Conservation (phyloP, 2,113 vertebrate genomes). For the Thamnaconus septentrionalis region DNA sequence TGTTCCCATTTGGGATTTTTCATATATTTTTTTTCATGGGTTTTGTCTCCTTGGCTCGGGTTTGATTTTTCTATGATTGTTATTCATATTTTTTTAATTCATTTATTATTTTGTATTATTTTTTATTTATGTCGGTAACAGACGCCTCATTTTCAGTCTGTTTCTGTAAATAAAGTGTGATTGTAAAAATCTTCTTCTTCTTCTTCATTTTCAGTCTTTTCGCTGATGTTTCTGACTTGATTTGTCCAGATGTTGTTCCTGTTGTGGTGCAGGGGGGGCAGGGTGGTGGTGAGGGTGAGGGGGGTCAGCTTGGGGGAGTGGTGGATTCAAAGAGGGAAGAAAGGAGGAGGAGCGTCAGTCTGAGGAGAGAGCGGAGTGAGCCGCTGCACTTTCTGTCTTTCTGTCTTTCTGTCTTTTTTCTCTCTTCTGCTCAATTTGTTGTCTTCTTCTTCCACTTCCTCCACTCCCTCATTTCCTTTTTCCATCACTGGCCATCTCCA, state of each 20-base stretch:
- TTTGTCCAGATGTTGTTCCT: no score
- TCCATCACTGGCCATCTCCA: slow-evolving; percentile 70
- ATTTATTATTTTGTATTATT: no score
- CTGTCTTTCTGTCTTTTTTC: slow-evolving; percentile 61
- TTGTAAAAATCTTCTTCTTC: no score
- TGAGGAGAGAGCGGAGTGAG: slow-evolving; percentile 5
- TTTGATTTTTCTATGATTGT: no score
- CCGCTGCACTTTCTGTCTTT: slow-evolving; percentile 52
- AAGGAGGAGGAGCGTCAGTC: not conserved
- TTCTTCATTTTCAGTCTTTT: not conserved
- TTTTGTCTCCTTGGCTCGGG: no score
- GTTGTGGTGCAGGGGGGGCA: not conserved
- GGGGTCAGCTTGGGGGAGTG: not conserved
- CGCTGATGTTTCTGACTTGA: no score
- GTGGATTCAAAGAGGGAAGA: slow-evolving; percentile 2
- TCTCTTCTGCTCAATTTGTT: slow-evolving; percentile 66
- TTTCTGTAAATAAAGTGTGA: no score
- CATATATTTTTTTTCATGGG: no score
- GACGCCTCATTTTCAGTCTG: no score
- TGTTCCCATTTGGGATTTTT: slow-evolving; percentile 7
- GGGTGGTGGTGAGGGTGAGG: no score
- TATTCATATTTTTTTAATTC: no score
- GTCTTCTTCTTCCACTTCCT: slow-evolving; percentile 57
- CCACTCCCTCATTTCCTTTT: slow-evolving; percentile 66
- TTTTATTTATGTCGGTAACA: no score